phyloP scores from a whole-genome alignment of 2,797 vertebrate species.

The Pseudomugil tenellus region DNA sequence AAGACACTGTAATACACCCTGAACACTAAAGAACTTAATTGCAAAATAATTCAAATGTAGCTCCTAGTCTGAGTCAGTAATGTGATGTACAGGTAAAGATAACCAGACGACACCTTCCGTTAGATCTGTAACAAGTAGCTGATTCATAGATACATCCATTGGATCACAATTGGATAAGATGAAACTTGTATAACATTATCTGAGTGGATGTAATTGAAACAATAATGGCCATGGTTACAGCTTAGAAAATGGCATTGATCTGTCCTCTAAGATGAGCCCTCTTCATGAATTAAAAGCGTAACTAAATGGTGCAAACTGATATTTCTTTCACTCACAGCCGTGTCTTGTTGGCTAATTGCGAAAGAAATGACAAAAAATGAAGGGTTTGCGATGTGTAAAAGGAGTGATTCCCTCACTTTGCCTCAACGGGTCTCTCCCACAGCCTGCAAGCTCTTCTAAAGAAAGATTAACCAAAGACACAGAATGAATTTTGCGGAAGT shows the following conservation, averaged over 20 bases:
- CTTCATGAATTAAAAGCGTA: slow-evolving; percentile 67
- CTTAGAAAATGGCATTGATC: slow-evolving; percentile 76
- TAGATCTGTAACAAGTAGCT: slow-evolving; percentile 29
- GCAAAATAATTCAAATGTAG: slow-evolving; percentile 47
- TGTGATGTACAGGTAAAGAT: slow-evolving; percentile 40
- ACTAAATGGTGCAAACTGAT: slow-evolving; percentile 66
- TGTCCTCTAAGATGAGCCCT: slow-evolving; percentile 69
- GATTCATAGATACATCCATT: slow-evolving; percentile 48
- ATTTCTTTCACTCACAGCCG: slow-evolving; percentile 63
- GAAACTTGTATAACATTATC: slow-evolving; percentile 61
- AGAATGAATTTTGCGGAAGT: slow-evolving; percentile 61
- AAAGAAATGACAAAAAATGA: slow-evolving; percentile 63
- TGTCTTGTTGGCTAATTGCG: slow-evolving; percentile 65
- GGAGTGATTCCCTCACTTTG: slow-evolving; percentile 37
- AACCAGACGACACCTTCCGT: slow-evolving; percentile 26
- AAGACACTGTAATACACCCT: not conserved
- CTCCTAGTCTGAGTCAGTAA: slow-evolving; percentile 6
- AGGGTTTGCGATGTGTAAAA: slow-evolving; percentile 44
- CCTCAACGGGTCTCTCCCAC: slow-evolving; percentile 17
- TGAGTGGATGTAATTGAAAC: slow-evolving; percentile 72
- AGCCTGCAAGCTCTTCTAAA: slow-evolving; percentile 39
- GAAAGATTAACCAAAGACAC: slow-evolving; percentile 51
- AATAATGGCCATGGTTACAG: slow-evolving; percentile 72
- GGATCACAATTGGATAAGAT: slow-evolving; percentile 44
- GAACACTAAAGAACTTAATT: slow-evolving; percentile 32